Conservation (phyloP, 2,888 invertebrate species). For the Falcaria lacertinaria region DNA sequence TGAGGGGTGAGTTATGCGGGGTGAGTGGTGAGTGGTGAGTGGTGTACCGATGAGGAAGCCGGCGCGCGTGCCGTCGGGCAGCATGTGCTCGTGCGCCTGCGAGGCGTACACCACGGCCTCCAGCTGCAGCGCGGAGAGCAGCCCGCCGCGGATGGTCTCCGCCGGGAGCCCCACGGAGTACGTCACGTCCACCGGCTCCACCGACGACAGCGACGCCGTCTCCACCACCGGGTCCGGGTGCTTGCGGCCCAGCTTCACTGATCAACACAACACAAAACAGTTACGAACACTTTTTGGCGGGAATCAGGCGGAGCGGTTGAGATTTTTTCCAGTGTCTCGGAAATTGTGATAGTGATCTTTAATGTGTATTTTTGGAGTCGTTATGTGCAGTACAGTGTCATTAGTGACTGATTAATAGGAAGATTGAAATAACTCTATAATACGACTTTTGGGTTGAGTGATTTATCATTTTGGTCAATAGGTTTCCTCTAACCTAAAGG, state of each 20-base stretch:
- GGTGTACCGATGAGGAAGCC: slow-evolving; percentile 93
- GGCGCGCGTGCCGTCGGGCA: slow-evolving; percentile 93
- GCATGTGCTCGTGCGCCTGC: slow-evolving; percentile 95
- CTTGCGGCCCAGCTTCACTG: slow-evolving; percentile 94
- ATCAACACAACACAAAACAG: slow-evolving; percentile 13
- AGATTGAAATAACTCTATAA: too few relatives aligned
- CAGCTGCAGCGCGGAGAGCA: slow-evolving; percentile 96
- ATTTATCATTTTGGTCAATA: too few relatives aligned
- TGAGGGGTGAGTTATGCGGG: too few relatives aligned
- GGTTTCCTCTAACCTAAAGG: too few relatives aligned
- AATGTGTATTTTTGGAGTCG: too few relatives aligned
- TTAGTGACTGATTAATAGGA: too few relatives aligned
- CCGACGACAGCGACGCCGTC: slow-evolving; percentile 97
- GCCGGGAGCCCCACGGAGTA: slow-evolving; percentile 92
- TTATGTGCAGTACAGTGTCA: too few relatives aligned
- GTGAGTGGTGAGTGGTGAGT: slow-evolving; percentile 4
- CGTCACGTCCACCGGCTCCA: slow-evolving; percentile 95
- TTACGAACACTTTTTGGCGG: too few relatives aligned
- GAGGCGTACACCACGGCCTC: slow-evolving; percentile 98
- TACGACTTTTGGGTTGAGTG: too few relatives aligned
- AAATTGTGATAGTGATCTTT: too few relatives aligned
- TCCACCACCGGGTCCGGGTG: slow-evolving; percentile 99
- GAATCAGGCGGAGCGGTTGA: too few relatives aligned
- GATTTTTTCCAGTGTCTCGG: too few relatives aligned
- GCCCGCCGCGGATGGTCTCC: slow-evolving; percentile 89